Evolutionary conservation across 2,113 vertebrate genomes (phyloP).

Genomic region (Chiloscyllium plagiosum): DNA sequence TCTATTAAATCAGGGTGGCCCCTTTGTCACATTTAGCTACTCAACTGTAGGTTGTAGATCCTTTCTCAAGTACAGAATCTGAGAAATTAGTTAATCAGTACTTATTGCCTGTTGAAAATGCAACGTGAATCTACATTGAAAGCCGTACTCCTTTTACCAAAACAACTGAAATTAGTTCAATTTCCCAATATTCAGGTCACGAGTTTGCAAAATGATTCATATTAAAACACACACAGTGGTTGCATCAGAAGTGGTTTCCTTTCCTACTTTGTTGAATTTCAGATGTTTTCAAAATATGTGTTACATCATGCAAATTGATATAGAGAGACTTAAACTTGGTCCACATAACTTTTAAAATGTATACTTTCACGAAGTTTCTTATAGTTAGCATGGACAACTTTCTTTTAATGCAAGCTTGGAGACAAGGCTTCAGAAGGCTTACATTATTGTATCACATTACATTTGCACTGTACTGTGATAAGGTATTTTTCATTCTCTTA

Average conservation of each 20-base stretch:
- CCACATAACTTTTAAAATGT: not conserved
- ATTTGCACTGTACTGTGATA: not conserved
- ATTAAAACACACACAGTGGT: not conserved
- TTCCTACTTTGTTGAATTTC: conserved; percentile 13
- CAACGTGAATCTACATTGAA: not conserved
- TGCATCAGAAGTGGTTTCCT: conserved; percentile 20
- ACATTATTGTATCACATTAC: not conserved
- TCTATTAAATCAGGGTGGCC: not conserved
- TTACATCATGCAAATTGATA: not conserved
- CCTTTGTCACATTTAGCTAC: not conserved
- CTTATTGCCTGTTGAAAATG: not conserved
- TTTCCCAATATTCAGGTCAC: conserved; percentile 20
- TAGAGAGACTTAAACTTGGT: not conserved
- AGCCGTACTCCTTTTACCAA: not conserved
- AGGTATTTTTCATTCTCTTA: not conserved
- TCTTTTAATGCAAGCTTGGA: not conserved
- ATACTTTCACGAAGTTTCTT: not conserved
- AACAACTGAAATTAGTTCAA: not conserved
- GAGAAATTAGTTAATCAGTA: not conserved
- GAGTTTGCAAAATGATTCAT: not conserved
- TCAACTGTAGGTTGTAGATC: not conserved
- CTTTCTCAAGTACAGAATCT: not conserved
- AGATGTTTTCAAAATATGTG: not conserved
- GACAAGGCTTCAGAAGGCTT: not conserved
- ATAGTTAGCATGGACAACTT: conserved; percentile 6